Evolutionary conservation across 2,797 vertebrate species (phyloP), one percentile per base, ranked within the genome.

Genomic region (Onychomys leucogaster): DNA sequence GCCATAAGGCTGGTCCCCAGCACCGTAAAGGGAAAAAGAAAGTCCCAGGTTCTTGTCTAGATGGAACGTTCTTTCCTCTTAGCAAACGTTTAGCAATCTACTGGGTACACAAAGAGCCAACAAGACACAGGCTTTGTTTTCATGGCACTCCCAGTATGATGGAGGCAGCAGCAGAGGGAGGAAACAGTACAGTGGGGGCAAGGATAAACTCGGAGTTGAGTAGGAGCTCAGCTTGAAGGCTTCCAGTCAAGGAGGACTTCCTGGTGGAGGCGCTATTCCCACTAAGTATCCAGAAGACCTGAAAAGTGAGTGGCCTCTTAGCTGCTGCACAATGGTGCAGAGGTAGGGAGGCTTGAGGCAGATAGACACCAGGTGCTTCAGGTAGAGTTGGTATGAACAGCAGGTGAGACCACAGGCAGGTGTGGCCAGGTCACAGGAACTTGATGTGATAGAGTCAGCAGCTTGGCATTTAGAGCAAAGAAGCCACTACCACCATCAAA

Each of bases 191-290:
- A 17, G 23, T 4, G 57, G 57, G 67, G 25, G 27, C n/a, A 23
- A 89, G 77, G 82, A 37, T 52, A 69, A 69, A 10, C 9, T 77
- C 78, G 52, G 67, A 34, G 14, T 59, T 92, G 81, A 59, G 3
- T 29, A 77, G 80, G 55, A 93, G 61, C 27, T 52, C 77, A 75
- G 23, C 37, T 71, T 55, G 75, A 89, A 27, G 77, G n/a, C 16
- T 19, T 34, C 21, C 59, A 32, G 89, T 90, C 85, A 88, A 52
- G 76, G 75, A 84, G 84, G 77, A 81, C 91, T 94, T 96, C 80
- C 59, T 93, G 67, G n/a, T 69, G 67, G 85, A 91, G 61, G 63
- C 80, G 89, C 46, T 41, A 11, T 32, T 92, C 52, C 32, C 90
- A 61, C 71, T 77, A n/a, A 90, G 88, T 76, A 27, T 43, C 63